These are phyloP conservation scores for Pseudomugil gertrudae DNA, from an alignment of 2,797 vertebrate species.

Conservation along the genomic window DNA sequence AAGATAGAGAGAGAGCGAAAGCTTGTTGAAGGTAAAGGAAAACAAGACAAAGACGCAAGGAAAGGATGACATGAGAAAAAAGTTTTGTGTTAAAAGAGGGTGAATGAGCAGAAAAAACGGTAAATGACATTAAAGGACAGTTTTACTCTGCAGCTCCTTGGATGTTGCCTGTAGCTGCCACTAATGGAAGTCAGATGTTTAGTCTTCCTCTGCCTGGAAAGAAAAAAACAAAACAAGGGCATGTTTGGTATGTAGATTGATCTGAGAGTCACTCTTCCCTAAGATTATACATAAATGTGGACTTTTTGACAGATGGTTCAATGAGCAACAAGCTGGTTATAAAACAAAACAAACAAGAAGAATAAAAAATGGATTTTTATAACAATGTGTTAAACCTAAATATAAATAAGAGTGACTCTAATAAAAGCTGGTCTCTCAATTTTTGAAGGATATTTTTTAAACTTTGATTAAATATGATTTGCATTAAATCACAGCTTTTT, in stretches of 20 bases:
- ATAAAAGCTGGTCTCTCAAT: too few species aligned
- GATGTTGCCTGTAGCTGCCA: conserved; percentile 17
- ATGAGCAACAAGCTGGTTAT: too few species aligned
- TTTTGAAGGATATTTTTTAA: too few species aligned
- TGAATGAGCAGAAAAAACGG: not conserved
- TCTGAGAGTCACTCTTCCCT: not conserved
- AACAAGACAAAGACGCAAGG: not conserved
- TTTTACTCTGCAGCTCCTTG: not conserved
- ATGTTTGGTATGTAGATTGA: not conserved
- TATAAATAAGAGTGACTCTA: too few species aligned
- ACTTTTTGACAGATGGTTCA: too few species aligned
- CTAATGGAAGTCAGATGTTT: conserved; percentile 66
- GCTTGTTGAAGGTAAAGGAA: conserved; percentile 8
- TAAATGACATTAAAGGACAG: not conserved
- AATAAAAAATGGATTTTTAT: too few species aligned
- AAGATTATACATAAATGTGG: not conserved
- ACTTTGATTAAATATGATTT: too few species aligned
- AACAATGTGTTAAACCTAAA: too few species aligned
- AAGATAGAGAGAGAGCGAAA: conserved; percentile 18
- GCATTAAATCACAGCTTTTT: too few species aligned
- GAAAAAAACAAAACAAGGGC: not conserved
- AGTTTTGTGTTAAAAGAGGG: not conserved
- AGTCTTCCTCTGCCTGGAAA: conserved; percentile 10
- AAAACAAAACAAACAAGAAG: too few species aligned
- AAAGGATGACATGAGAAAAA: not conserved